Conservation (phyloP, 2,888 invertebrate genomes). For the Platycheirus rosarum region DNA sequence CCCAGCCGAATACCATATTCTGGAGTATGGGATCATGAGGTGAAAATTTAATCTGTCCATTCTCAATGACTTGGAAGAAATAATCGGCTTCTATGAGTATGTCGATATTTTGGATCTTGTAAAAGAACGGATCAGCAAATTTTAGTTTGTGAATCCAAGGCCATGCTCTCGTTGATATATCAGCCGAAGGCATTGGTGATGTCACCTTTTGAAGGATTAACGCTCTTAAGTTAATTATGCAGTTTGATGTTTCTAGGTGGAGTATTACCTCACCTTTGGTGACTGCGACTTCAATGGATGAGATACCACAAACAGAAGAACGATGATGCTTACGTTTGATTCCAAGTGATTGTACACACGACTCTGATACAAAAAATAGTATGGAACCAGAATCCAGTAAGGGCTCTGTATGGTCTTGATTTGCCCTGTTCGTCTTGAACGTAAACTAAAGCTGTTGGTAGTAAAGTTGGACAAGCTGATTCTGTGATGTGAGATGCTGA, state of each 20-base stretch:
- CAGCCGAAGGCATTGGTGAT: not conserved
- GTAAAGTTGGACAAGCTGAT: constrained; percentile 3
- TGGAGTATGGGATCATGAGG: constrained; percentile 2
- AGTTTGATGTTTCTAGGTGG: not conserved
- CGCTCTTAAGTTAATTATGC: not conserved
- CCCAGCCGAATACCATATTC: constrained; percentile 14
- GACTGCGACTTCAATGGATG: constrained; percentile 1
- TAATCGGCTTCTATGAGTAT: constrained; percentile 6
- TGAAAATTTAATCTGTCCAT: not conserved
- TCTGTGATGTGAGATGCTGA: constrained; percentile 1
- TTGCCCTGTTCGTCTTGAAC: constrained; percentile 1
- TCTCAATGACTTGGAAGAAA: not conserved
- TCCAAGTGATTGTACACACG: constrained; percentile 10
- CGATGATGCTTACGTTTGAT: constrained; percentile 5
- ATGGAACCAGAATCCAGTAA: constrained; percentile 10
- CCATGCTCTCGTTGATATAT: not conserved
- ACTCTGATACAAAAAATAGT: constrained; percentile 3
- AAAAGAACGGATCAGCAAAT: not conserved
- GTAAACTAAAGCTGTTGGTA: not conserved
- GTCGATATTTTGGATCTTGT: constrained; percentile 9
- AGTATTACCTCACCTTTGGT: constrained; percentile 1
- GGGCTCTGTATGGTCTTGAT: constrained; percentile 3
- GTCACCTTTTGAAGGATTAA: not conserved
- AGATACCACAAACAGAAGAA: not conserved
- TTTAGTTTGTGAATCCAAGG: constrained; percentile 2